These are phyloP conservation scores for Drosophila atroscutellata DNA, from an alignment of 2,888 invertebrate species.

Conservation along the genomic window DNA sequence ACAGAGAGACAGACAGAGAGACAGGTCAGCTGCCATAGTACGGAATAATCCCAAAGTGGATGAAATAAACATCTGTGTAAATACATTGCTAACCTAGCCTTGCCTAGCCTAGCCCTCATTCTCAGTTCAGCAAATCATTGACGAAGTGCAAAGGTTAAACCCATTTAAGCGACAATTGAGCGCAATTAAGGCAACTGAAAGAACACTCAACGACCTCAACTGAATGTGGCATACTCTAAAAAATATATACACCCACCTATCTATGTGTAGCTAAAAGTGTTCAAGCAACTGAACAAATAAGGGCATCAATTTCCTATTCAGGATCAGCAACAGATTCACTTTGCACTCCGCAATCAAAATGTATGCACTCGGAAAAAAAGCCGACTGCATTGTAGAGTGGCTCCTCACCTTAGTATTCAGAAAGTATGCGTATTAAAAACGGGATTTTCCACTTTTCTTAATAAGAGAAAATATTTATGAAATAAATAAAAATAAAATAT, in stretches of 20 bases:
- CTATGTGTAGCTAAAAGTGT: background rate
- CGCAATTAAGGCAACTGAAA: conserved; percentile 51
- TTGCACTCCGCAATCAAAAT: background rate
- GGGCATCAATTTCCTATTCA: background rate
- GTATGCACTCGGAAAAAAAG: background rate
- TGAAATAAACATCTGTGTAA: conserved; percentile 5
- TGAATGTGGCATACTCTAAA: background rate
- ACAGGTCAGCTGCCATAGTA: conserved; percentile 24
- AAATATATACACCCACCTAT: conserved; percentile 1
- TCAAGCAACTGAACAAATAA: conserved; percentile 1
- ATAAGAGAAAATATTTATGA: background rate
- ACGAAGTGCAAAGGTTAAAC: conserved; percentile 58
- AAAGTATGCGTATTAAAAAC: background rate
- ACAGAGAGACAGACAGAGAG: background rate
- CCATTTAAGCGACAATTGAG: conserved; percentile 66
- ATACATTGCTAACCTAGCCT: conserved; percentile 6
- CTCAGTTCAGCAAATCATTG: conserved; percentile 40
- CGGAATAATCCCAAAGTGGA: conserved; percentile 17
- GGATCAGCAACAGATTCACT: background rate
- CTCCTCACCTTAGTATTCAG: background rate
- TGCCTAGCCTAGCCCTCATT: conserved; percentile 14
- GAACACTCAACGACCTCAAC: conserved; percentile 2
- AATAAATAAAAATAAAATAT: no score
- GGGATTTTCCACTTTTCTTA: background rate
- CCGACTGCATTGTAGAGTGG: background rate